Evolutionary conservation across 1,140 invertebrate species (phyloP), one percentile per base, ranked within the genome.

Genomic region (Aphelinus certus): DNA sequence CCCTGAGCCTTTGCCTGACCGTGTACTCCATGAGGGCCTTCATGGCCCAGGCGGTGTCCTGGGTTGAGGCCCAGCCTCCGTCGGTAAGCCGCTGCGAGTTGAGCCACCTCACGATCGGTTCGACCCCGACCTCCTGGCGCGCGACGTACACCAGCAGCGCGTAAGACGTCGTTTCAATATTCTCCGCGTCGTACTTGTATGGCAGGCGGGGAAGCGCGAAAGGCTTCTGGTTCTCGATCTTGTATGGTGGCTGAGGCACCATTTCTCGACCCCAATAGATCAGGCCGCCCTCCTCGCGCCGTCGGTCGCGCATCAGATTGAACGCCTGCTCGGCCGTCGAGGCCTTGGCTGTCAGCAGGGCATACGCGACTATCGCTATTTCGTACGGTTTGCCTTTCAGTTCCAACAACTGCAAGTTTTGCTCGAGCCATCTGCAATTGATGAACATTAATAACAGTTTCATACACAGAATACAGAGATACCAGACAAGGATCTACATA

Each of bases 31-130:
- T 95, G 2, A 98, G 84, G 1, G 96, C 95, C 82, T 96, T 95
- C 85, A 97, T 89, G 0, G 96, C 95, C 80, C 95, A 92, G 75
- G 95, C 93, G 1, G 96, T 96, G 83, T 97, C 96, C 87, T 97
- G 95, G 3, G 97, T 97, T 0, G 96, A 97, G 0, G 96, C 95
- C 96, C 97, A 98, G 0, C 96, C 97, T 55, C 95, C 95, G 81
- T 98, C 94, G n/a, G 93, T 93, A 1, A 98, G 89, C 64, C 97
- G 90, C 83, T 98, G 97, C 0, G 94, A 90, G 84, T 97, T 97
- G 4, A 99, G 87, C 97, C 97, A 99, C 81, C 94, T 93, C 45
- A 98, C 96, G 81, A 98, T 97, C 7, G 93, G 91, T 75, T 96
- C 95, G 47, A 93, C 89, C 67, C 92, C 90, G 75, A 94, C 89